Conservation (phyloP, 2,113 vertebrate genomes). For the Triplophysa siluroides region DNA sequence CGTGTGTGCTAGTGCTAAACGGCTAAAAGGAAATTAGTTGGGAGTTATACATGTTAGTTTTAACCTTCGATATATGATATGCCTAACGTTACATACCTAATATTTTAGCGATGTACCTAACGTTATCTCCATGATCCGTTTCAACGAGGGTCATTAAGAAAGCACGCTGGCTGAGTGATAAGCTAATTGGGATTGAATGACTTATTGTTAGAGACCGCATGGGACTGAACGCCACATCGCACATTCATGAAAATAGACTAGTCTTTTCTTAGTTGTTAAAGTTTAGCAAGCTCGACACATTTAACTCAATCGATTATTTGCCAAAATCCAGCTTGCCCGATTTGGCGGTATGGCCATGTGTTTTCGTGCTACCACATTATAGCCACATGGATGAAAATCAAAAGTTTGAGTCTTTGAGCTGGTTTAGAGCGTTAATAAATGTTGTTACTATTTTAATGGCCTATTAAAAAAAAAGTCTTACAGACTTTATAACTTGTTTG, state of each 20-base stretch:
- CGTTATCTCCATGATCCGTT: background rate
- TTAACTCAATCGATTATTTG: background rate
- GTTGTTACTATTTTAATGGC: no score
- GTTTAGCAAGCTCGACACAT: background rate
- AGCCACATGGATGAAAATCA: background rate
- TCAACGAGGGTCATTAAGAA: background rate
- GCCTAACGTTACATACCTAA: no score
- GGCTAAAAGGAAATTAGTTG: background rate
- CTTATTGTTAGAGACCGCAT: slow-evolving; percentile 39
- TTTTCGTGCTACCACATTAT: background rate
- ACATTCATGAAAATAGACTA: background rate
- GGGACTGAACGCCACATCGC: background rate
- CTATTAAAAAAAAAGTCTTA: no score
- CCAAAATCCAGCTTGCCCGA: background rate
- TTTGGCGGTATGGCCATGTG: background rate
- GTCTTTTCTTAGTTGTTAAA: background rate
- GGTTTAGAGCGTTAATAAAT: no score
- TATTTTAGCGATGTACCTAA: no score
- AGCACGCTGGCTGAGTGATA: background rate
- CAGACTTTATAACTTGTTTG: no score
- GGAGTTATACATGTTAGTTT: background rate
- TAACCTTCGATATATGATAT: no score
- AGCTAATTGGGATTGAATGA: background rate
- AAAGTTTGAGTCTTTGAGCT: background rate
- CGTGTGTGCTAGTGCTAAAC: slow-evolving; percentile 16